These are phyloP conservation scores for Pterobdella sp. DNA, from an alignment of 2,888 invertebrate species.

Conservation along the genomic window DNA sequence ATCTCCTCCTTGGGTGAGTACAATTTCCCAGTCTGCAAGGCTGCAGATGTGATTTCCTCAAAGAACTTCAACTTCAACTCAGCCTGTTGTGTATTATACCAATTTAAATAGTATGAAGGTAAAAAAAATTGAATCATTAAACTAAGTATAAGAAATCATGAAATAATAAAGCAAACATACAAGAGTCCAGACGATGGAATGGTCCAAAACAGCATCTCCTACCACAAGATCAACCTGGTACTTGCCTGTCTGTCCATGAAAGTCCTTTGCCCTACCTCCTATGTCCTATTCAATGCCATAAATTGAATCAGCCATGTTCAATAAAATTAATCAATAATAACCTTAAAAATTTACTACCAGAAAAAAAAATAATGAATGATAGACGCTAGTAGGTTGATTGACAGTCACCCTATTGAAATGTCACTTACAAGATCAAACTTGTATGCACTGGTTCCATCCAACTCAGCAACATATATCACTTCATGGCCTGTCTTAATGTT, in stretches of 20 bases:
- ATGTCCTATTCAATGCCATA: slow-evolving; percentile 58
- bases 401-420: background rate
- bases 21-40: slow-evolving; percentile 43
- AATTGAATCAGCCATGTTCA: background rate
- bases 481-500: slow-evolving; percentile 64
- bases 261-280: slow-evolving; percentile 68
- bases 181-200: slow-evolving; percentile 78
- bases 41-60: slow-evolving; percentile 40
- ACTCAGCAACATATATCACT: slow-evolving; percentile 86
- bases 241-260: slow-evolving; percentile 66
- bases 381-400: too few relatives aligned
- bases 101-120: background rate
- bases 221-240: slow-evolving; percentile 76
- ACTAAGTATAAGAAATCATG: background rate
- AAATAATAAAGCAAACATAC: slow-evolving; percentile 49
- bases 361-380: too few relatives aligned
- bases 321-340: background rate
- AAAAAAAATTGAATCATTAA: background rate
- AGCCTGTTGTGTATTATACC: slow-evolving; percentile 49
- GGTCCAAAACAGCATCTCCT: slow-evolving; percentile 81
- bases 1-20: slow-evolving; percentile 38
- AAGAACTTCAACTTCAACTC: slow-evolving; percentile 67
- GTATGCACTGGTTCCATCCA: slow-evolving; percentile 62
- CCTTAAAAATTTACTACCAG: background rate
- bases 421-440: slow-evolving; percentile 76